Conservation (phyloP, 2,888 invertebrate genomes). For the Dynastes tityus region DNA sequence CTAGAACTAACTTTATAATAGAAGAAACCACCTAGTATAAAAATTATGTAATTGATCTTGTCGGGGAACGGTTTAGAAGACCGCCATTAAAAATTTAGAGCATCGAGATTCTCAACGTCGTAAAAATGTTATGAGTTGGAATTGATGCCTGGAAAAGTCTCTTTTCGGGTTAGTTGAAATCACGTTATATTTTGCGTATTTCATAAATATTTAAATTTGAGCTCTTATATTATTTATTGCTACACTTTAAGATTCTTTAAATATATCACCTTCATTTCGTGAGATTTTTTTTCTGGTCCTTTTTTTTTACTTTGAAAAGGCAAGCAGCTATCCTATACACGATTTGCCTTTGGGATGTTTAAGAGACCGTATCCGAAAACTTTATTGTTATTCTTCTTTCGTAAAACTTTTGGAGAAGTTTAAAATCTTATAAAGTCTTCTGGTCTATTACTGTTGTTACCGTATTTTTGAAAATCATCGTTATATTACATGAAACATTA, state of each 20-base stretch:
- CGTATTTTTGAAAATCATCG: too few species aligned
- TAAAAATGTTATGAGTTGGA: background rate
- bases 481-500: too few species aligned
- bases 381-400: too few species aligned
- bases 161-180: background rate
- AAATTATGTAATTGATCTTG: constrained; percentile 21
- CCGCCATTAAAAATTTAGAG: constrained; percentile 13
- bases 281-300: background rate
- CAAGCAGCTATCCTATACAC: too few species aligned
- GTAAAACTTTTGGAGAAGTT: too few species aligned
- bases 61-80: background rate
- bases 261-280: constrained; percentile 12
- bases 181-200: constrained; percentile 19
- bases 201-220: constrained; percentile 22
- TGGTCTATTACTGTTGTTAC: too few species aligned
- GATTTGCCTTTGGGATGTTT: too few species aligned
- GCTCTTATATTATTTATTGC: constrained; percentile 4
- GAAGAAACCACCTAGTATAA: background rate
- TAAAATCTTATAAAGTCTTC: too few species aligned
- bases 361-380: too few species aligned
- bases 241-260: constrained; percentile 4
- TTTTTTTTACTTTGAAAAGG: background rate
- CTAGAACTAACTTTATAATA: constrained; percentile 10
- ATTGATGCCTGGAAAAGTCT: background rate
- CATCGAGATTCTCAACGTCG: background rate